phyloP scores from a whole-genome alignment of 2,888 invertebrate species.

The Heliconius ismenius region DNA sequence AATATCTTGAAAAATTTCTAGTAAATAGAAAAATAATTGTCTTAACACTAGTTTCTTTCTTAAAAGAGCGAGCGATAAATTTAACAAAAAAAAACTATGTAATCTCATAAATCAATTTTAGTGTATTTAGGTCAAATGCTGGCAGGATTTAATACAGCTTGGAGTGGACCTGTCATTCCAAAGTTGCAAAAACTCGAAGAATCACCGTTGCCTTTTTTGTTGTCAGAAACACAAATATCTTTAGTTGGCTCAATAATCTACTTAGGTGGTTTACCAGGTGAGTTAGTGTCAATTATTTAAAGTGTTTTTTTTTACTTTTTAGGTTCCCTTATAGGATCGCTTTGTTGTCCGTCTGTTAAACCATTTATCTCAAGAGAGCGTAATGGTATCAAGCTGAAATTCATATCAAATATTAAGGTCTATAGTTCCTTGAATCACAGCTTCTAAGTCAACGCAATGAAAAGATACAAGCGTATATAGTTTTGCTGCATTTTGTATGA shows the following conservation, averaged over 20 bases:
- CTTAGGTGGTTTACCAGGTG: conserved; percentile 37
- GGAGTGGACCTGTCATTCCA: conserved; percentile 46
- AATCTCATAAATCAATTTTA: conserved; percentile 25
- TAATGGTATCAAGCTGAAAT: too few species aligned
- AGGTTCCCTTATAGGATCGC: too few species aligned
- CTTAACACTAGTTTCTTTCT: too few species aligned
- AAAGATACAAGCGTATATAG: too few species aligned
- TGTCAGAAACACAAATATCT: conserved; percentile 41
- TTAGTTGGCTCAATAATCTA: conserved; percentile 34
- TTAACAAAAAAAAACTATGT: neutral
- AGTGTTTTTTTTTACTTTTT: too few species aligned
- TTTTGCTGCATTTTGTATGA: too few species aligned
- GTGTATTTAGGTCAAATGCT: conserved; percentile 40
- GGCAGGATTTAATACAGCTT: conserved; percentile 42
- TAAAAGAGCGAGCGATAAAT: neutral
- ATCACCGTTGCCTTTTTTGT: conserved; percentile 42
- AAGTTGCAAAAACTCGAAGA: conserved; percentile 45
- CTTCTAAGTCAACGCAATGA: too few species aligned
- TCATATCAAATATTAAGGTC: too few species aligned
- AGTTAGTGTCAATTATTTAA: neutral
- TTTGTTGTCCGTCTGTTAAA: too few species aligned
- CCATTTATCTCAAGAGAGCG: too few species aligned
- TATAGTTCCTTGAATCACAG: too few species aligned
- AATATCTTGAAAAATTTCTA: neutral
- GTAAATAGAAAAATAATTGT: neutral